Conservation (phyloP, 2,113 vertebrate species). For the Dipodomys merriami region DNA sequence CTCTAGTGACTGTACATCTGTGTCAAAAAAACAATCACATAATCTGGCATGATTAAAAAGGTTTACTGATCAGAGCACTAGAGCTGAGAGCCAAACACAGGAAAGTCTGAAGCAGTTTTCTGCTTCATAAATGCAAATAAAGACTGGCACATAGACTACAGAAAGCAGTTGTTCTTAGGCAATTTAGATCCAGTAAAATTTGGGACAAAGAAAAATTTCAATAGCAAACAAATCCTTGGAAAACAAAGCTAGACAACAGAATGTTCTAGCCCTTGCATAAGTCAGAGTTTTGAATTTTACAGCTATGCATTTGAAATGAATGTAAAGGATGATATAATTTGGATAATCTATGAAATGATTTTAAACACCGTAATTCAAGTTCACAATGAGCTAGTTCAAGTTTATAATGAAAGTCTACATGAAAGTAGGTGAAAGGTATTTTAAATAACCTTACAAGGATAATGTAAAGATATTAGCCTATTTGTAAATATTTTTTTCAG, state of each 20-base stretch:
- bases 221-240: conserved; percentile 22
- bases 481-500: not conserved
- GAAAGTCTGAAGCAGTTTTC: conserved; percentile 45
- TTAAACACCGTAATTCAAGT: not conserved
- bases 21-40: conserved; percentile 54
- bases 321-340: not conserved
- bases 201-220: conserved; percentile 14
- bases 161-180: conserved; percentile 14
- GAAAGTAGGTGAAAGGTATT: not conserved
- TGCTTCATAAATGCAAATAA: conserved; percentile 66
- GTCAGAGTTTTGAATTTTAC: not conserved
- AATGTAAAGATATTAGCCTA: not conserved
- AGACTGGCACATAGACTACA: not conserved
- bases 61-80: conserved; percentile 47
- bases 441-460: not conserved
- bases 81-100: conserved; percentile 50
- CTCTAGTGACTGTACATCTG: conserved; percentile 42
- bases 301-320: conserved; percentile 24
- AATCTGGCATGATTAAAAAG: conserved; percentile 64
- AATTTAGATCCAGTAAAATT: conserved; percentile 8
- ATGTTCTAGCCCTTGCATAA: not conserved
- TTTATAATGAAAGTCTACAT: not conserved
- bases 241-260: conserved; percentile 13
- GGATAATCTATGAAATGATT: not conserved
- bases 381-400: not conserved